Evolutionary conservation across 2,113 vertebrate species (phyloP), one percentile per base, ranked within the genome.

Genomic region (Oryzias javanicus): DNA sequence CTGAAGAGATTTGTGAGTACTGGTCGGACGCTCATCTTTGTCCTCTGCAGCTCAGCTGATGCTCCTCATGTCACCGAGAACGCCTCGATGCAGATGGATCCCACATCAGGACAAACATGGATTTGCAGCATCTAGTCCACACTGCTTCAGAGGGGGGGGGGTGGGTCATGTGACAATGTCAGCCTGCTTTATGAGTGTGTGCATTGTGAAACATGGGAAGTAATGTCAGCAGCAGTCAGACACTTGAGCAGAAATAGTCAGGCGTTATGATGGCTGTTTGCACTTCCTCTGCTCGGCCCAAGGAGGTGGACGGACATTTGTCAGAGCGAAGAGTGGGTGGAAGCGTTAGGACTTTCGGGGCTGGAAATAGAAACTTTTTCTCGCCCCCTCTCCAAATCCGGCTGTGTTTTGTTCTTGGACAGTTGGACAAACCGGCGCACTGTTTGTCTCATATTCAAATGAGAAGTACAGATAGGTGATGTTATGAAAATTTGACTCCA

Each of bases 1-100:
- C 92, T 99, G 40, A 98, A 97, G 90, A 91, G 97, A 95, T 98
- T 97, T 83, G 96, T 99, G 91, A 98, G 97, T 98, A 90, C 64
- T 65, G 53, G 25, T 69, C 1, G 52, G 60, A 48, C 49, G 54
- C 67, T 70, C 79, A 69, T 82, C 58, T 82, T 57, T 80, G 50
- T 81, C 64, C 73, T 81, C 66, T 80, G 46, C 29, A 60, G 69
- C 64, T 58, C 40, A 22, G 47, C 14, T 62, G 14, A 2, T 55
- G 64, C 69, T 76, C 66, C 63, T 71, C 27, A 54, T 79, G 65
- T 50, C 35, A 12, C 35, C 35, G 10, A 35, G 35, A 35, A 29
- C 70, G 50, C 57, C n/a, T 55, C 46, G 52, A 55, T 58, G 55
- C 55, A 74, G 58, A 73, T 69, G 19, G 48, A 54, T 25, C 42